Conservation (phyloP, 2,797 vertebrate genomes). For the Eupleurogrammus muticus region DNA sequence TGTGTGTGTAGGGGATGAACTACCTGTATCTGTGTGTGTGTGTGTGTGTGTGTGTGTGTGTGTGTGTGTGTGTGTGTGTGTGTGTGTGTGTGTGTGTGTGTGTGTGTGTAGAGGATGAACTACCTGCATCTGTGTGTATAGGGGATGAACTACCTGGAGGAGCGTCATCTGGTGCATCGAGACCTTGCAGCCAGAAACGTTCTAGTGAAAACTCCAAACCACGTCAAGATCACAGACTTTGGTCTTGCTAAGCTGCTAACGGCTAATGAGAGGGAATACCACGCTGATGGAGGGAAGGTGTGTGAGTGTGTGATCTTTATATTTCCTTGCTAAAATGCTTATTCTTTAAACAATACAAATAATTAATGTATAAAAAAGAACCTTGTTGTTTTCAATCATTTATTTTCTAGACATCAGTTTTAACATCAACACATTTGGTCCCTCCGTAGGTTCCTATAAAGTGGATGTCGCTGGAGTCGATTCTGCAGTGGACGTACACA, state of each 20-base stretch:
- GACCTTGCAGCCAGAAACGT: constrained; percentile 96
- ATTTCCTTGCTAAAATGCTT: too few relatives aligned
- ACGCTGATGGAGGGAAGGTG: constrained; percentile 92
- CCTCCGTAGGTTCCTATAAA: constrained; percentile 92
- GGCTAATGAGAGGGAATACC: constrained; percentile 92
- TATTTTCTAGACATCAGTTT: too few relatives aligned
- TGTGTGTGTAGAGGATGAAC: constrained; percentile 87
- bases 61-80: not conserved
- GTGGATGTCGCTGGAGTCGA: constrained; percentile 98
- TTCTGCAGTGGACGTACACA: constrained; percentile 94
- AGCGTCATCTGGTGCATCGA: constrained; percentile 92
- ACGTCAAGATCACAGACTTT: constrained; percentile 96
- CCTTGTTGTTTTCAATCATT: too few relatives aligned
- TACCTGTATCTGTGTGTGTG: constrained; percentile 81
- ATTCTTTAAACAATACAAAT: too few relatives aligned
- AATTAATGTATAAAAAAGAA: too few relatives aligned
- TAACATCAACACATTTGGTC: not conserved
- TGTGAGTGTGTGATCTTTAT: constrained; percentile 13
- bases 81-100: not conserved
- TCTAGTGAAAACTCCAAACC: constrained; percentile 92
- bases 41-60: not conserved
- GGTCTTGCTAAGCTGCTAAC: constrained; percentile 93
- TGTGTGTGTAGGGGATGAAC: constrained; percentile 87
- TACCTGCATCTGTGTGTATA: constrained; percentile 86
- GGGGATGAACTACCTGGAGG: constrained; percentile 97